phyloP scores from a whole-genome alignment of 37 sponge, comb jelly and placozoan species.

The Spongilla lacustris region DNA sequence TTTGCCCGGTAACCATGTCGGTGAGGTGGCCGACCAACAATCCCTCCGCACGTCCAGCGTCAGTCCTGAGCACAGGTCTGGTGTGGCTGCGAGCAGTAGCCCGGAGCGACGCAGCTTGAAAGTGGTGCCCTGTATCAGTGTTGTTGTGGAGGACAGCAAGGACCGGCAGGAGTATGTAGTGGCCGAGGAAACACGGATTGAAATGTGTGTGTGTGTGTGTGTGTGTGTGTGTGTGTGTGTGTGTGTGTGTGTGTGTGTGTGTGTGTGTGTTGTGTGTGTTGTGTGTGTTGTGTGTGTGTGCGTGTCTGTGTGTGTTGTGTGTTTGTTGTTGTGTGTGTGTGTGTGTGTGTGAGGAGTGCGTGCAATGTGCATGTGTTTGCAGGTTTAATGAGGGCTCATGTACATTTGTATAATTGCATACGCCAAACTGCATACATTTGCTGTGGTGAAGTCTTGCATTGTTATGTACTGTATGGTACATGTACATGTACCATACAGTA shows the following conservation, averaged over 20 bases:
- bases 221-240: slow-evolving; percentile 15
- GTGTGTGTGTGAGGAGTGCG: too few relatives aligned
- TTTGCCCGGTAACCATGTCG: not conserved
- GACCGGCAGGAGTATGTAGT: not conserved
- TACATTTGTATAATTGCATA: too few relatives aligned
- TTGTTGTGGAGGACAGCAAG: not conserved
- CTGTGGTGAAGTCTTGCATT: too few relatives aligned
- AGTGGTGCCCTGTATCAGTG: not conserved
- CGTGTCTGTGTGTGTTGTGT: too few relatives aligned
- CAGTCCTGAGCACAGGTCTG: not conserved
- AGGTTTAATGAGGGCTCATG: not conserved
- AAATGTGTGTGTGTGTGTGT: slow-evolving; percentile 15
- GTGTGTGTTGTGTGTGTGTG: too few relatives aligned
- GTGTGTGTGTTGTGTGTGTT: slow-evolving; percentile 8
- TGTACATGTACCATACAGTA: not conserved
- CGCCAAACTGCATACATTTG: too few relatives aligned
- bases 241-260: slow-evolving; percentile 31
- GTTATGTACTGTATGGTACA: not conserved
- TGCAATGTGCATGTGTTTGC: too few relatives aligned
- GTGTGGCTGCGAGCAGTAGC: not conserved
- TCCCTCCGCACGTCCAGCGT: not conserved
- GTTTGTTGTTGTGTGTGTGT: too few relatives aligned
- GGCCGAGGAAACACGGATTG: not conserved
- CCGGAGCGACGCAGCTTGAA: not conserved
- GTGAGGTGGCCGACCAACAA: not conserved